phyloP scores from a whole-genome alignment of 2,888 invertebrate genomes.

The Ommatoiulus sabulosus region DNA sequence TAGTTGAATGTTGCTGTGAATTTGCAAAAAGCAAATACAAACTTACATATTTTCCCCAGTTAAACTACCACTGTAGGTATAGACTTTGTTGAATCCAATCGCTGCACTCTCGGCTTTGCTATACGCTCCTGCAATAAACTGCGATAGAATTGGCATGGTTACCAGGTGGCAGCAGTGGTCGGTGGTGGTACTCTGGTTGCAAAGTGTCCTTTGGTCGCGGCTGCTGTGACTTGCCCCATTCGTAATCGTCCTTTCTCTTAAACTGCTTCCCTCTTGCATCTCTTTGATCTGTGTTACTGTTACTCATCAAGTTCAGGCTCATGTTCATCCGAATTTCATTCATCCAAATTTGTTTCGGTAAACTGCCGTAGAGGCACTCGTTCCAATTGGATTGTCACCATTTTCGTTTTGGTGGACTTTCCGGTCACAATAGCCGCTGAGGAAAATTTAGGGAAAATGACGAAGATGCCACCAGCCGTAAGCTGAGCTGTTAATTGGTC shows the following conservation, averaged over 20 bases:
- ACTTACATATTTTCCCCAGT: too few relatives aligned
- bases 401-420: neutral
- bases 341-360: neutral
- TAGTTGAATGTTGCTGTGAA: too few relatives aligned
- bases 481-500: neutral
- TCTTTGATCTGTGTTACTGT: neutral
- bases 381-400: too few relatives aligned
- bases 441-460: neutral
- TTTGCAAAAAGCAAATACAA: too few relatives aligned
- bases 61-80: too few relatives aligned
- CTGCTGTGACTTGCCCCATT: neutral
- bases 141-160: neutral
- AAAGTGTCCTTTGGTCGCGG: neutral
- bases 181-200: neutral
- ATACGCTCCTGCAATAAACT: neutral
- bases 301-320: neutral
- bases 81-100: too few relatives aligned
- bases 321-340: neutral
- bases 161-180: neutral
- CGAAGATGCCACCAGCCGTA: neutral
- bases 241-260: neutral
- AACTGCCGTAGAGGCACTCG: neutral
- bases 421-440: neutral
- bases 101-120: neutral
- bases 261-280: neutral